Evolutionary conservation across 1,140 invertebrate species (phyloP).

Genomic region (Leucophenga varia): DNA sequence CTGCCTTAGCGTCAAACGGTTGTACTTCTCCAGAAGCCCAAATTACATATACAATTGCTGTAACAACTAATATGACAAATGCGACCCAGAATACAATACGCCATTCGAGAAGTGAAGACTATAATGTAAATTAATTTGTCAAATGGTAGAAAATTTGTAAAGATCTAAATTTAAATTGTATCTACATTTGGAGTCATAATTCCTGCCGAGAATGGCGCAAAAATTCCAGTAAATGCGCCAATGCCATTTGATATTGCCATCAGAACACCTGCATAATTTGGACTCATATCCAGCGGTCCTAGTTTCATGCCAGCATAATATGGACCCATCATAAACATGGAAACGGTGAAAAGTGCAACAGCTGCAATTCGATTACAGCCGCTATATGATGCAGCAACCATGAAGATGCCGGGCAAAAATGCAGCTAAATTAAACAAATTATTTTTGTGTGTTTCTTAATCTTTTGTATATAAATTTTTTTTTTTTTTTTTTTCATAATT

Average conservation of each 20-base stretch:
- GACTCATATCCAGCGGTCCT: conserved; percentile 77
- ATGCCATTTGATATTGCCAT: conserved; percentile 80
- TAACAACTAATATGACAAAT: not conserved
- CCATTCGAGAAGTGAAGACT: not conserved
- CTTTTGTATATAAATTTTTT: too few species aligned
- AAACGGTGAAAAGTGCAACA: conserved; percentile 41
- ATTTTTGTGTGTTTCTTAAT: conserved; percentile 1
- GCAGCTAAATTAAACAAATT: conserved; percentile 66
- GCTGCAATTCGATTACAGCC: conserved; percentile 16
- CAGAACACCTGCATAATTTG: conserved; percentile 74
- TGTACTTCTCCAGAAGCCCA: conserved; percentile 70
- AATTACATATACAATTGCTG: conserved; percentile 65
- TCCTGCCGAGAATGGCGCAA: conserved; percentile 68
- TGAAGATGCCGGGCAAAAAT: conserved; percentile 64
- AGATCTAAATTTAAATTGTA: not conserved
- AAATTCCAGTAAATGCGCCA: conserved; percentile 73
- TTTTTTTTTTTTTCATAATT: too few species aligned
- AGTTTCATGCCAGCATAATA: conserved; percentile 70
- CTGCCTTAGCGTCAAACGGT: conserved; percentile 70
- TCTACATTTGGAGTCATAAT: conserved; percentile 68
- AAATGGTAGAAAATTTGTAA: not conserved
- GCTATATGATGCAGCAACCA: conserved; percentile 58
- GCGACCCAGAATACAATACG: not conserved
- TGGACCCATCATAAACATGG: conserved; percentile 64
- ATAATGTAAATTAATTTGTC: not conserved